phyloP scores from a whole-genome alignment of 2,113 vertebrate genomes.

The Coreoperca whiteheadi region DNA sequence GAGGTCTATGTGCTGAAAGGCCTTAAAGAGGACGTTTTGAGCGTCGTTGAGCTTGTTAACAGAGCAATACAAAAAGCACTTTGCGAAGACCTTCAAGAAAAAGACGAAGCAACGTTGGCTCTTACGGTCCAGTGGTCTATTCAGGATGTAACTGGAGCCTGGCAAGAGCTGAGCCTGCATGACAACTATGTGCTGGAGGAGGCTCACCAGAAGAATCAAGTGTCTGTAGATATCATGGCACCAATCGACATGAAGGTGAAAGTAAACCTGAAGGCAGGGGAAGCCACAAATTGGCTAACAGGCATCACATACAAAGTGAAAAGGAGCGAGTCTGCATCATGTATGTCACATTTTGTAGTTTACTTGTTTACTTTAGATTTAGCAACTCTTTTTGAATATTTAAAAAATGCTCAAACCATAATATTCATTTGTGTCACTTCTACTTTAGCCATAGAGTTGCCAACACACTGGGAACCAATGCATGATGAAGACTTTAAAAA shows the following conservation, averaged over 20 bases:
- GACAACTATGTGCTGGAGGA: constrained; percentile 68
- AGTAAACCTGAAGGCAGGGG: constrained; percentile 30
- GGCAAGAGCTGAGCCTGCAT: constrained; percentile 53
- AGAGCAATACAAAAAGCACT: constrained; percentile 41
- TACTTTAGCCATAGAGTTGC: constrained; percentile 17
- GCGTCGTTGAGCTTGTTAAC: constrained; percentile 41
- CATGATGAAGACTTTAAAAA: constrained; percentile 38
- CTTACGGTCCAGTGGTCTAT: constrained; percentile 66
- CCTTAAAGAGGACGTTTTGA: constrained; percentile 70
- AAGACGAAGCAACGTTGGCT: constrained; percentile 51
- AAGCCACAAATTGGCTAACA: constrained; percentile 36
- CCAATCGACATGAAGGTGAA: not conserved
- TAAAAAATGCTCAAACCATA: not conserved
- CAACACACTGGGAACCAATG: constrained; percentile 64
- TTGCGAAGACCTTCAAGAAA: not conserved
- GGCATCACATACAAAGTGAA: constrained; percentile 55
- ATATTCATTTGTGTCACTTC: rapidly evolving
- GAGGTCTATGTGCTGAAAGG: constrained; percentile 56
- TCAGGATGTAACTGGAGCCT: not conserved
- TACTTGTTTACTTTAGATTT: not conserved
- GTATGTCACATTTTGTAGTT: not conserved
- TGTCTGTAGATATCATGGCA: not conserved
- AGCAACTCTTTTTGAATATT: not conserved
- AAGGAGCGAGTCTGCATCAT: constrained; percentile 14
- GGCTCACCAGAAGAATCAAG: not conserved